Conservation (phyloP, 1,140 invertebrate genomes). For the silkworm (Bombyx mori) region DNA sequence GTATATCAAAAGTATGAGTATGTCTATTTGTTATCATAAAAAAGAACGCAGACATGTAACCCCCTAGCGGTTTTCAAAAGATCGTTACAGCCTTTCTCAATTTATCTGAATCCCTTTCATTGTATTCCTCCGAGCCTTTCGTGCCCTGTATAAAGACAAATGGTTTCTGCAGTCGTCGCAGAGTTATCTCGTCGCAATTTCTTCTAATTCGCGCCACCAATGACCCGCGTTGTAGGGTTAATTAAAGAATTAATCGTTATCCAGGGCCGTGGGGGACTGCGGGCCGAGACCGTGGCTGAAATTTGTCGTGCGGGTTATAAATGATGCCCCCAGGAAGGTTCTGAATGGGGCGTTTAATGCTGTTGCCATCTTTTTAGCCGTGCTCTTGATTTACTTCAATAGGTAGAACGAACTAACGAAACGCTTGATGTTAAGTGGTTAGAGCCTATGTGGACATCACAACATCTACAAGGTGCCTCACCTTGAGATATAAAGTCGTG, state of each 20-base stretch:
- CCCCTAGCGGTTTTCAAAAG: too few species aligned
- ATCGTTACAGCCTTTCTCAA: too few species aligned
- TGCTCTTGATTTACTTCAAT: background rate
- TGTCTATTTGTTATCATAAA: too few species aligned
- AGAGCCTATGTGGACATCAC: too few species aligned
- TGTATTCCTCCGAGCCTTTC: constrained; percentile 8
- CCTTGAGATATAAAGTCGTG: too few species aligned
- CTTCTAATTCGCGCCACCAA: constrained; percentile 38
- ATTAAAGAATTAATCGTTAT: constrained; percentile 49
- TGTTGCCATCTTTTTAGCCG: background rate
- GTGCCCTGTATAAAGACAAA: constrained; percentile 41
- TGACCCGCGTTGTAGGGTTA: constrained; percentile 34
- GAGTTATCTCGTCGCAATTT: constrained; percentile 39
- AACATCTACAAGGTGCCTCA: too few species aligned
- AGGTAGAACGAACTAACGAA: background rate
- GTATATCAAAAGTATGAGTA: too few species aligned
- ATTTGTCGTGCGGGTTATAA: constrained; percentile 28
- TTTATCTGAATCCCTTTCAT: background rate
- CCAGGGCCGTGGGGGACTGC: constrained; percentile 16
- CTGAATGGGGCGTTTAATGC: background rate
- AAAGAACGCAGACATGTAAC: too few species aligned
- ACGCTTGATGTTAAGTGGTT: background rate
- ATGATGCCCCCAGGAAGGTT: background rate
- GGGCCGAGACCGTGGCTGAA: constrained; percentile 20
- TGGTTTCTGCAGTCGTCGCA: constrained; percentile 17